A percentile compares a stretch with the other conserved stretches of the same genome.
Evolutionary conservation across 2,113 vertebrate genomes (phyloP).

Genomic region (Mus musculus): DNA sequence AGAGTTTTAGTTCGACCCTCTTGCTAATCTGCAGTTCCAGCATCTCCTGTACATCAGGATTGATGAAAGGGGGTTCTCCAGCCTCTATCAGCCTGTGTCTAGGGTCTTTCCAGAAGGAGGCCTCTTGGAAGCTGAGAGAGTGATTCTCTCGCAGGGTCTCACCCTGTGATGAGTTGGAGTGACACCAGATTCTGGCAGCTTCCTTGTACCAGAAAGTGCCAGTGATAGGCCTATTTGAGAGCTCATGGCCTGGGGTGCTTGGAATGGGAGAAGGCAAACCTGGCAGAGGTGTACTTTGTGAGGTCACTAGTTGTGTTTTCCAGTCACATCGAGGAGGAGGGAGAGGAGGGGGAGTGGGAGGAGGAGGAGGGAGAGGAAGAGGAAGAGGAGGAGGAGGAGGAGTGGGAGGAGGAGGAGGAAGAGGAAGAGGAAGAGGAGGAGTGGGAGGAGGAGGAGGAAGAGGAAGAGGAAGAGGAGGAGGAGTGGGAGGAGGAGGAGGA

Average conservation of each 20-base stretch:
- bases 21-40: background rate
- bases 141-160: background rate
- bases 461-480: no score
- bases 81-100: background rate
- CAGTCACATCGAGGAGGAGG: background rate
- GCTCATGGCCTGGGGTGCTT: fast-evolving
- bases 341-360: background rate
- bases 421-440: no score
- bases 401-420: no score
- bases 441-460: background rate
- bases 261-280: background rate
- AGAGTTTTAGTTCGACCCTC: background rate
- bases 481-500: background rate
- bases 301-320: fast-evolving
- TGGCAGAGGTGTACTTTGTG: background rate
- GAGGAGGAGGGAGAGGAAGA: background rate
- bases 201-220: background rate
- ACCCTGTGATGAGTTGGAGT: fast-evolving
- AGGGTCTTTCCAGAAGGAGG: background rate
- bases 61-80: background rate
- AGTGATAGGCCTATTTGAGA: fast-evolving
- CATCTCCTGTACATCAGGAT: background rate
- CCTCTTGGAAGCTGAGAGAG: background rate
- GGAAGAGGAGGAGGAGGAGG: no score
- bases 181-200: background rate